A percentile compares a stretch with the other conserved stretches of the same genome.
Evolutionary conservation across 2,888 invertebrate genomes (phyloP).

Genomic region (Tenthredo livida): DNA sequence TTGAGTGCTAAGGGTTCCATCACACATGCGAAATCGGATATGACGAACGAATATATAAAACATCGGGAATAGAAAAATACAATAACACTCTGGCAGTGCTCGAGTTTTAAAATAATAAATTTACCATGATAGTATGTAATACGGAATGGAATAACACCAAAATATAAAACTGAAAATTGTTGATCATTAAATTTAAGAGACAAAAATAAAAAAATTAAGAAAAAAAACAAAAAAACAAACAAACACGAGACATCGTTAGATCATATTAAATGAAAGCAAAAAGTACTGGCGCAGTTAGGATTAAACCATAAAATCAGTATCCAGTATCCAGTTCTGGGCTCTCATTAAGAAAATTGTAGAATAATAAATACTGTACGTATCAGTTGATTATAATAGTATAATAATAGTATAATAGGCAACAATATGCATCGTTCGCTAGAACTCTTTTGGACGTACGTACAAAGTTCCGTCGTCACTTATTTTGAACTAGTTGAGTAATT

Average conservation of each 20-base stretch:
- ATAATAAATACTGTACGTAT: conserved; percentile 59
- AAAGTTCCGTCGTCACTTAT: neutral
- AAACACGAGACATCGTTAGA: neutral
- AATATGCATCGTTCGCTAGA: conserved; percentile 61
- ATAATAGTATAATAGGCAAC: conserved; percentile 63
- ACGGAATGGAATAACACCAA: neutral
- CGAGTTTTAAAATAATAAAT: conserved; percentile 44
- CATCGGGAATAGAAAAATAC: conserved; percentile 59
- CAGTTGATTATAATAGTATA: conserved; percentile 51
- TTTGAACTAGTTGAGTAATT: neutral
- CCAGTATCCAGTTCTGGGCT: conserved; percentile 10
- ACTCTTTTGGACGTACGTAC: conserved; percentile 53
- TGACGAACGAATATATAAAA: conserved; percentile 62
- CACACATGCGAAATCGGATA: conserved; percentile 46
- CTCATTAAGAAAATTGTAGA: conserved; percentile 53
- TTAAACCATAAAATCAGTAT: neutral
- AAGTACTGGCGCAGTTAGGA: conserved; percentile 26
- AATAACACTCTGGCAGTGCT: conserved; percentile 64
- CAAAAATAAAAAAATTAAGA: too few relatives aligned
- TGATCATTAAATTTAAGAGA: neutral
- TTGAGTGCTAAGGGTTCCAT: conserved; percentile 47
- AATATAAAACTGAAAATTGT: conserved; percentile 16
- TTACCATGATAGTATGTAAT: conserved; percentile 5
- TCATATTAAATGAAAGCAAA: neutral
- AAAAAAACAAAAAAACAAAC: neutral